Evolutionary conservation across 2,797 vertebrate species (phyloP).

Genomic region (Melanotaenia nigrans): DNA sequence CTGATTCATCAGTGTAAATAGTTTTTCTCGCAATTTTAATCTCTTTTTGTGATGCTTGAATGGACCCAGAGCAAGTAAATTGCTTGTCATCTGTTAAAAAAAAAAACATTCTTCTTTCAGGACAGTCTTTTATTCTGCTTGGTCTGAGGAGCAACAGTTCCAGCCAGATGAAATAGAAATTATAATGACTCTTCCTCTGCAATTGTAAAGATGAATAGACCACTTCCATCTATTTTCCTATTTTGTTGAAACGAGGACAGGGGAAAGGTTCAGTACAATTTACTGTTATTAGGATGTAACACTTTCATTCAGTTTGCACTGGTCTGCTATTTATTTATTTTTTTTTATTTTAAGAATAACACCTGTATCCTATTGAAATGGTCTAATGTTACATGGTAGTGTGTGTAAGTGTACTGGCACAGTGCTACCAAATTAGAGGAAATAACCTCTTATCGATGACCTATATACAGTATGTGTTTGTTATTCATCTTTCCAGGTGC

Average conservation of each 20-base stretch:
- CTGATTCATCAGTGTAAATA: neutral
- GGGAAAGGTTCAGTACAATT: conserved; percentile 6
- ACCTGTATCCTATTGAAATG: neutral
- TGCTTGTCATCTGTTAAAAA: conserved; percentile 35
- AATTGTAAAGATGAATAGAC: conserved; percentile 54
- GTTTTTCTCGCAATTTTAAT: conserved; percentile 6
- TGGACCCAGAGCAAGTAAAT: conserved; percentile 24
- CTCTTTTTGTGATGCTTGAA: neutral
- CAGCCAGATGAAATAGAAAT: conserved; percentile 50
- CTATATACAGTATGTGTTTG: conserved; percentile 16
- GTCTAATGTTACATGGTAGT: neutral
- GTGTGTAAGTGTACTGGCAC: neutral
- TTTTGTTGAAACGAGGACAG: conserved; percentile 56
- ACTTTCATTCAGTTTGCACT: conserved; percentile 28
- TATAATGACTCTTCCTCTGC: conserved; percentile 39
- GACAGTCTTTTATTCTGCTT: conserved; percentile 31
- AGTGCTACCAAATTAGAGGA: conserved; percentile 22
- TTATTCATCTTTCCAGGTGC: conserved; percentile 79
- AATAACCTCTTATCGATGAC: conserved; percentile 25
- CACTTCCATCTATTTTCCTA: conserved; percentile 26
- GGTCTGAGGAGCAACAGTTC: conserved; percentile 40
- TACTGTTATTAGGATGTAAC: conserved; percentile 20
- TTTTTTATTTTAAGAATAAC: neutral
- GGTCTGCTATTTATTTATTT: neutral
- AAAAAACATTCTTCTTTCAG: conserved; percentile 29